phyloP scores from a whole-genome alignment of 2,888 invertebrate species.

The Sinelater perroti region DNA sequence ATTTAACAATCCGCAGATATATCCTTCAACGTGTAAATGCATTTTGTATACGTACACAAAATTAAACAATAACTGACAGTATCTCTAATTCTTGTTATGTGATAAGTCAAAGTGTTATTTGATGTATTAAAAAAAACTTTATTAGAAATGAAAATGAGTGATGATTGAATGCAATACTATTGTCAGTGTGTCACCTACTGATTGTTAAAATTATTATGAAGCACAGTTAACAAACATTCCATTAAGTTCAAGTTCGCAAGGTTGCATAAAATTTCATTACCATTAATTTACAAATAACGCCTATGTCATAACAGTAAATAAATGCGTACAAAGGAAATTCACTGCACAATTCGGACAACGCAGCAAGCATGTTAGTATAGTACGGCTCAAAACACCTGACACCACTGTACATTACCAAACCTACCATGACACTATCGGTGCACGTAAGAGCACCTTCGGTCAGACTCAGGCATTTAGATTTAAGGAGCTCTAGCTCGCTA shows the following conservation, averaged over 20 bases:
- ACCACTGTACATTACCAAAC: slow-evolving; percentile 39
- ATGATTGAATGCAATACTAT: neutral
- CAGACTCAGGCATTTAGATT: slow-evolving; percentile 34
- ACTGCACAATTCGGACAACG: slow-evolving; percentile 20
- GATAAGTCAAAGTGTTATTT: neutral
- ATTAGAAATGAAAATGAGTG: slow-evolving; percentile 1
- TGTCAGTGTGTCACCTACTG: slow-evolving; percentile 12
- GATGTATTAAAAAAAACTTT: too few species aligned
- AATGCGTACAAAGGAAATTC: neutral
- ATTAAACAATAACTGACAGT: too few species aligned
- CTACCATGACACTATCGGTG: slow-evolving; percentile 44
- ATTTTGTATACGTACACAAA: too few species aligned
- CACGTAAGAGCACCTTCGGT: slow-evolving; percentile 45
- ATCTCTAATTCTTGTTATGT: too few species aligned
- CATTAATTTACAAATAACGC: too few species aligned
- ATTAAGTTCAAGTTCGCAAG: slow-evolving; percentile 5
- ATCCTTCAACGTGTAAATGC: too few species aligned
- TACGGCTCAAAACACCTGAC: slow-evolving; percentile 35
- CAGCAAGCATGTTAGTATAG: slow-evolving; percentile 33
- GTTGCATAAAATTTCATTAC: neutral
- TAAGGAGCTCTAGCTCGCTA: slow-evolving; percentile 27
- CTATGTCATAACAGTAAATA: too few species aligned
- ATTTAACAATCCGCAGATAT: too few species aligned
- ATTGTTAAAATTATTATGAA: slow-evolving; percentile 19
- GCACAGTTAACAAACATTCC: neutral